Conservation (phyloP, 2,113 vertebrate species). For the Emberiza fucata region DNA sequence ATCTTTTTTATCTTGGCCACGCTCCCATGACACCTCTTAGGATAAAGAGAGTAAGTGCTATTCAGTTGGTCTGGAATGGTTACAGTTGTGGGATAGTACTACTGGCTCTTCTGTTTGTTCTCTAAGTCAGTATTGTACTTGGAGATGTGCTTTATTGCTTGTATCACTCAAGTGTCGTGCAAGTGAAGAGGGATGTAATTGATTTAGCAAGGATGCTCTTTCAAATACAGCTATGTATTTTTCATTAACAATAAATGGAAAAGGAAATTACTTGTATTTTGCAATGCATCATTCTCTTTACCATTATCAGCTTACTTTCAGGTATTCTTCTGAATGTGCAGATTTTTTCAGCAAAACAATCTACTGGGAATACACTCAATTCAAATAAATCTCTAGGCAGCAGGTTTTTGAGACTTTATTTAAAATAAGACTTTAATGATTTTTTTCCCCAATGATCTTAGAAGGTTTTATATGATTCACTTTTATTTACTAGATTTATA, state of each 20-base stretch:
- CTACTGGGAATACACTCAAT: not conserved
- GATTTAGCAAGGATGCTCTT: not conserved
- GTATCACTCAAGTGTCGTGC: not conserved
- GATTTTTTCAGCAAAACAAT: not conserved
- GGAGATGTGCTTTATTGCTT: not conserved
- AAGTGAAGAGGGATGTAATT: not conserved
- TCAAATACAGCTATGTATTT: not conserved
- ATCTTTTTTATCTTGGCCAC: not conserved
- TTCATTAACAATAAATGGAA: not conserved
- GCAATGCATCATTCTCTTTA: not conserved
- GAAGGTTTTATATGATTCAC: not conserved
- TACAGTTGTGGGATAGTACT: not conserved
- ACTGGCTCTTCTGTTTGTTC: not conserved
- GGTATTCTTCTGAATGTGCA: not conserved
- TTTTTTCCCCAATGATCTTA: not conserved
- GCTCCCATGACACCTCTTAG: fast-evolving
- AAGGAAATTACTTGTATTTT: not conserved
- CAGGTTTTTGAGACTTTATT: not conserved
- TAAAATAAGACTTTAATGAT: not conserved
- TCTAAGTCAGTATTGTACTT: not conserved
- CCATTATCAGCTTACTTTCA: not conserved
- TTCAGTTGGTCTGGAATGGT: not conserved
- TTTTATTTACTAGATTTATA: not conserved
- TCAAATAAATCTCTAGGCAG: not conserved
- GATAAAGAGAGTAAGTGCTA: not conserved